phyloP scores from a whole-genome alignment of 2,888 invertebrate species.

The Smittia aterrima region DNA sequence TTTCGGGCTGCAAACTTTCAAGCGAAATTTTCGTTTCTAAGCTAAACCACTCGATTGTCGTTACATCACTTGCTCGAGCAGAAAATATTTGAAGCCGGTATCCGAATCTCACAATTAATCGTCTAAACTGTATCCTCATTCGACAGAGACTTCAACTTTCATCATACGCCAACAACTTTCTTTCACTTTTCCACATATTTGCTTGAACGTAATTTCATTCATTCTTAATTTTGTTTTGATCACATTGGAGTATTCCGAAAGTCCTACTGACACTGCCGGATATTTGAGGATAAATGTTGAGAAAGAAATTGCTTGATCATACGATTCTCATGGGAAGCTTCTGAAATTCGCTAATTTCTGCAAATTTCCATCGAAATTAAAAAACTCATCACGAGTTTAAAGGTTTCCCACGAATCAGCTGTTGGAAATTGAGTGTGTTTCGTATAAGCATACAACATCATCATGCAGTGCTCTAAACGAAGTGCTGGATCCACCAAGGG shows the following conservation, averaged over 20 bases:
- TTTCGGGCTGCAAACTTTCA: not conserved
- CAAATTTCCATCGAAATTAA: not conserved
- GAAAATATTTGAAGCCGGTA: not conserved
- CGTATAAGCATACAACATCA: slow-evolving; percentile 6
- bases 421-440: slow-evolving; percentile 33
- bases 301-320: no score
- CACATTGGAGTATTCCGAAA: slow-evolving; percentile 28
- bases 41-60: not conserved
- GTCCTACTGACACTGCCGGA: no score
- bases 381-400: not conserved
- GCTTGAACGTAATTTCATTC: not conserved
- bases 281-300: no score
- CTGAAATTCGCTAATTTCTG: not conserved
- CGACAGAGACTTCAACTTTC: not conserved
- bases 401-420: slow-evolving; percentile 26
- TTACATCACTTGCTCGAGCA: slow-evolving; percentile 17
- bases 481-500: not conserved
- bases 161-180: not conserved
- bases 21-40: not conserved
- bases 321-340: no score
- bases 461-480: not conserved
- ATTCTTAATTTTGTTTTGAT: slow-evolving; percentile 29
- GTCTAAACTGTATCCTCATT: not conserved
- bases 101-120: not conserved
- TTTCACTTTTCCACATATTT: slow-evolving; percentile 5